phyloP scores from a whole-genome alignment of 2,888 invertebrate species.

The Melangyna quadrimaculata region DNA sequence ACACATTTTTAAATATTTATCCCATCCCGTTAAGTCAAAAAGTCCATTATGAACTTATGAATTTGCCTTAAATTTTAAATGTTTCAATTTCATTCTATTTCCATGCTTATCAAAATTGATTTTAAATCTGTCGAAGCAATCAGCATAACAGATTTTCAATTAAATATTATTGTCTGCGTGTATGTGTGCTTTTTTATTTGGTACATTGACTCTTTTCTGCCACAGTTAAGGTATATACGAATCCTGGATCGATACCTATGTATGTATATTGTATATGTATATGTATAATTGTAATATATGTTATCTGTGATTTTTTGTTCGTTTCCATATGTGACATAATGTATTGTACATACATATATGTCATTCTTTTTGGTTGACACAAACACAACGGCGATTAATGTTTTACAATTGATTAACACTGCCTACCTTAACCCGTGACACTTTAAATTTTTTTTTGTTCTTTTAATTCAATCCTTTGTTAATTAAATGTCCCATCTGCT shows the following conservation, averaged over 20 bases:
- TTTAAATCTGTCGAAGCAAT: not conserved
- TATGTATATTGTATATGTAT: not conserved
- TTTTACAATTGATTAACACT: constrained; percentile 67
- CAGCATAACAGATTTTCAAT: not conserved
- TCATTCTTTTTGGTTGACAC: constrained; percentile 5
- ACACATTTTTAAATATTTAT: not conserved
- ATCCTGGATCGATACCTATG: not conserved
- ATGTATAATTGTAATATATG: not conserved
- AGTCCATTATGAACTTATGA: not conserved
- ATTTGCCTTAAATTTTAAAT: not conserved
- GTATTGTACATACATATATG: not conserved
- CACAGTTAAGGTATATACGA: not conserved
- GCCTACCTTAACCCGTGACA: not conserved
- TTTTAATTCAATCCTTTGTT: constrained; percentile 37
- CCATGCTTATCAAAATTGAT: not conserved
- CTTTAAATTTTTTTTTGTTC: constrained; percentile 22
- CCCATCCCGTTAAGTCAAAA: not conserved
- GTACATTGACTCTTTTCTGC: not conserved
- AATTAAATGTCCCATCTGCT: constrained; percentile 67
- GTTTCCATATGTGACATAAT: not conserved
- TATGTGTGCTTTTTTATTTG: not conserved
- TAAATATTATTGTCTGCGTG: not conserved
- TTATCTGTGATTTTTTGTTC: not conserved
- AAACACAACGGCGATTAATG: constrained; percentile 65
- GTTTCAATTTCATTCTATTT: not conserved